Evolutionary conservation across 2,113 vertebrate genomes (phyloP).

Genomic region (Redunca redunca): DNA sequence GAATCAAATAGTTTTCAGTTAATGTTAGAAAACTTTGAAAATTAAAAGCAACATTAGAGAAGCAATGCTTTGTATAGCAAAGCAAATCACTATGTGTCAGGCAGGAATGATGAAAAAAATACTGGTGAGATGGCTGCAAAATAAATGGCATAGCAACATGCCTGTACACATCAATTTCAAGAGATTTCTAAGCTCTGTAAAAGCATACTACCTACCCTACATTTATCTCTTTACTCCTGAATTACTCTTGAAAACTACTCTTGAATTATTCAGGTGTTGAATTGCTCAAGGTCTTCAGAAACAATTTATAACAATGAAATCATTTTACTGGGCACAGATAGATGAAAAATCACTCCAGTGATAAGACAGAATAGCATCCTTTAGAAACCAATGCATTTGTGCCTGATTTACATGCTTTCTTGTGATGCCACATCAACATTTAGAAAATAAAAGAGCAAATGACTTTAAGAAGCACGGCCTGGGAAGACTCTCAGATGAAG

Average conservation of each 20-base stretch:
- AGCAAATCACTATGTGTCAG: neutral
- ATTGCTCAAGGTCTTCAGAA: neutral
- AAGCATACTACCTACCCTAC: neutral
- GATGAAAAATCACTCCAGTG: neutral
- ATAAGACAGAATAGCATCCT: neutral
- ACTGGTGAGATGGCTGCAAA: neutral
- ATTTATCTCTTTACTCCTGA: neutral
- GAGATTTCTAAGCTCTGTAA: neutral
- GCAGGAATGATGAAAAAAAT: neutral
- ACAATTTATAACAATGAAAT: neutral
- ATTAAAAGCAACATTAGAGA: neutral
- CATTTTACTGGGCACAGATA: neutral
- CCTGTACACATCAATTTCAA: neutral
- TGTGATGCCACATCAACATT: neutral
- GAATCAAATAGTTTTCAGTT: neutral
- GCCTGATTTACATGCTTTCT: neutral
- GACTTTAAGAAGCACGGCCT: neutral
- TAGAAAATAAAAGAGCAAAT: neutral
- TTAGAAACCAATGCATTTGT: neutral
- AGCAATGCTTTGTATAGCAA: neutral
- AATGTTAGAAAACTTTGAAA: neutral
- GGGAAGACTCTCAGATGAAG: neutral
- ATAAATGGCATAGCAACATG: neutral
- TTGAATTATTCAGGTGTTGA: neutral
- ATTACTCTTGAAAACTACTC: neutral